Evolutionary conservation across 2,888 invertebrate species (phyloP).

Genomic region (Leuctra nigra): DNA sequence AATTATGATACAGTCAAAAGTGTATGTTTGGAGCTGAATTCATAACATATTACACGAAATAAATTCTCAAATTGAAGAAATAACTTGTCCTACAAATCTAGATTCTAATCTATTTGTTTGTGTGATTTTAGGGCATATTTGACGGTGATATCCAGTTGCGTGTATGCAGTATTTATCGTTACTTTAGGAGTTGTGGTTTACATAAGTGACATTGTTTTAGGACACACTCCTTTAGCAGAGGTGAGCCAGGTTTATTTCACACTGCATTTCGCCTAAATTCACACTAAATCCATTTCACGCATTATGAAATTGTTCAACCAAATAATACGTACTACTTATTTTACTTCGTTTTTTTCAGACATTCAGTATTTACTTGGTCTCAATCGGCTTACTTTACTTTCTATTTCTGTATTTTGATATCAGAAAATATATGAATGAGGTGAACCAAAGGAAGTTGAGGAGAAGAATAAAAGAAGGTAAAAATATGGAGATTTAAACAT

Average conservation of each 20-base stretch:
- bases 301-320: too few species aligned
- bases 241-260: too few species aligned
- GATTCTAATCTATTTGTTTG: background rate
- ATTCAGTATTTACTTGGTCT: conserved; percentile 53
- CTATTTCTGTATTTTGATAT: conserved; percentile 56
- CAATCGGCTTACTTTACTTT: conserved; percentile 54
- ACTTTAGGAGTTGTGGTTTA: conserved; percentile 60
- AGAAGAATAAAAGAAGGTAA: conserved; percentile 18
- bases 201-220: conserved; percentile 51
- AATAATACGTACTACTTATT: too few species aligned
- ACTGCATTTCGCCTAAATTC: too few species aligned
- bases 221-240: conserved; percentile 45
- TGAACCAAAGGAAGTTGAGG: conserved; percentile 34
- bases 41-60: too few species aligned
- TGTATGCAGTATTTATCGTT: conserved; percentile 61
- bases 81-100: background rate
- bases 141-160: conserved; percentile 54
- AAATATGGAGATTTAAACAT: too few species aligned
- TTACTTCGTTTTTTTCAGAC: conserved; percentile 47
- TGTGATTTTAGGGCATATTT: conserved; percentile 49
- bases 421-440: conserved; percentile 47
- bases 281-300: background rate
- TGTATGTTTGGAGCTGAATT: too few species aligned
- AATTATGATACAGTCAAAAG: too few species aligned
- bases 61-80: too few species aligned